phyloP scores from a whole-genome alignment of 2,888 invertebrate genomes.

The Neoaliturus tenellus region DNA sequence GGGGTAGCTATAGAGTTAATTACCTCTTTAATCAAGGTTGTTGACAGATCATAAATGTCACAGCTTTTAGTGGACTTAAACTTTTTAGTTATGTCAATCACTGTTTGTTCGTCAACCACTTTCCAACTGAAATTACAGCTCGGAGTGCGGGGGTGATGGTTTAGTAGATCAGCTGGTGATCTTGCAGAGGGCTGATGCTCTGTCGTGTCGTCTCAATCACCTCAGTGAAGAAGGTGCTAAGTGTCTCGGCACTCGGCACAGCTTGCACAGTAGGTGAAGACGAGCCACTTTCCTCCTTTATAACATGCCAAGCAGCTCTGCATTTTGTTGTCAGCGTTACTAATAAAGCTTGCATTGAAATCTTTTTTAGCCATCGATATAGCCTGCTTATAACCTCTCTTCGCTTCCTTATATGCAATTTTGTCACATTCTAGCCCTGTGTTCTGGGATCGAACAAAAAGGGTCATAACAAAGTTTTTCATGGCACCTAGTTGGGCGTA shows the following conservation, averaged over 20 bases:
- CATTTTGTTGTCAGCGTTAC: neutral
- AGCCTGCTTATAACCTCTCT: neutral
- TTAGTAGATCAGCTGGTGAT: neutral
- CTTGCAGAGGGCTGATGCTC: neutral
- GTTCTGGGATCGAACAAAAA: neutral
- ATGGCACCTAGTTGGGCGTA: neutral
- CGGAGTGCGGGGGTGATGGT: neutral
- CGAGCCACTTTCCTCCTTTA: neutral
- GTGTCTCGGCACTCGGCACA: no score
- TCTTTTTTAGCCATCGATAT: neutral
- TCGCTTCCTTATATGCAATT: neutral
- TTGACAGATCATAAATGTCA: conserved; percentile 37
- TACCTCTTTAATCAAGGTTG: neutral
- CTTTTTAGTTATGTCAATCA: no score
- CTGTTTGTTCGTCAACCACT: no score
- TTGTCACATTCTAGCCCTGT: neutral
- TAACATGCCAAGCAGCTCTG: neutral
- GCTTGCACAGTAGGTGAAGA: neutral
- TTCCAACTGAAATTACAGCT: no score
- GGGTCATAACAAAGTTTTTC: neutral
- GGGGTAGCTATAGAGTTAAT: neutral
- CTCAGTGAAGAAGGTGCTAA: no score
- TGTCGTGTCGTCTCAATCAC: no score
- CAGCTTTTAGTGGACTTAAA: neutral
- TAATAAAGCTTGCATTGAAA: neutral